A percentile compares a stretch with the other conserved stretches of the same genome.
Evolutionary conservation across 2,888 invertebrate genomes (phyloP).

Genomic region (Eudemis profundana): DNA sequence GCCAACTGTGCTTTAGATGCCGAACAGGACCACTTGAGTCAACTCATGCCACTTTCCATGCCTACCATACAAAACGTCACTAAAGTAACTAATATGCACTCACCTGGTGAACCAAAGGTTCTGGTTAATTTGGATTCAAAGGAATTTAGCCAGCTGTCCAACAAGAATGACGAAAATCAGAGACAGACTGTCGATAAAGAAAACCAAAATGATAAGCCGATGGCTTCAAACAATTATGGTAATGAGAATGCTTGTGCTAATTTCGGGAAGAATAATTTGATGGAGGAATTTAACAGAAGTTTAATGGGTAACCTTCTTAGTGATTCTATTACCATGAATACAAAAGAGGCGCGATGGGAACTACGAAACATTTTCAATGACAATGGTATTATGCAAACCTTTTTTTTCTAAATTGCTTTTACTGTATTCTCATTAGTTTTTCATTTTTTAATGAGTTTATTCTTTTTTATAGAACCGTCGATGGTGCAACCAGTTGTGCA

Average conservation of each 20-base stretch:
- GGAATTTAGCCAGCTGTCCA: constrained; percentile 75
- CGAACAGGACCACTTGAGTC: constrained; percentile 78
- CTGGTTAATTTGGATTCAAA: constrained; percentile 80
- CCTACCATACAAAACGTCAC: constrained; percentile 79
- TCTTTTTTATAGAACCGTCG: constrained; percentile 65
- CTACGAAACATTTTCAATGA: constrained; percentile 87
- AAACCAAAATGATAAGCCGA: constrained; percentile 61
- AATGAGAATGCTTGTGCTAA: constrained; percentile 64
- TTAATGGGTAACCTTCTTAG: constrained; percentile 82
- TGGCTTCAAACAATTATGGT: constrained; percentile 55
- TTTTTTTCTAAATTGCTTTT: neutral
- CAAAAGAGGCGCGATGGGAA: constrained; percentile 88
- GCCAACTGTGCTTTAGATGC: constrained; percentile 80
- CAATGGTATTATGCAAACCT: constrained; percentile 64
- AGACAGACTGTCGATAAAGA: constrained; percentile 66
- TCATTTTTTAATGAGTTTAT: constrained; percentile 10
- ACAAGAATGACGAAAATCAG: constrained; percentile 68
- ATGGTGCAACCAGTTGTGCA: constrained; percentile 78
- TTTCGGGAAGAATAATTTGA: constrained; percentile 74
- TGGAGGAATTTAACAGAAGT: constrained; percentile 81
- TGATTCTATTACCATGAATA: constrained; percentile 88
- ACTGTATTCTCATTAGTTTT: neutral
- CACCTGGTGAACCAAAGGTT: constrained; percentile 80
- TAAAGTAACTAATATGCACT: constrained; percentile 79
- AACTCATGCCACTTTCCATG: constrained; percentile 76